Base-by-base conservation (phyloP, 1,140 invertebrate species). In the Centruroides sculpturatus region DNA sequence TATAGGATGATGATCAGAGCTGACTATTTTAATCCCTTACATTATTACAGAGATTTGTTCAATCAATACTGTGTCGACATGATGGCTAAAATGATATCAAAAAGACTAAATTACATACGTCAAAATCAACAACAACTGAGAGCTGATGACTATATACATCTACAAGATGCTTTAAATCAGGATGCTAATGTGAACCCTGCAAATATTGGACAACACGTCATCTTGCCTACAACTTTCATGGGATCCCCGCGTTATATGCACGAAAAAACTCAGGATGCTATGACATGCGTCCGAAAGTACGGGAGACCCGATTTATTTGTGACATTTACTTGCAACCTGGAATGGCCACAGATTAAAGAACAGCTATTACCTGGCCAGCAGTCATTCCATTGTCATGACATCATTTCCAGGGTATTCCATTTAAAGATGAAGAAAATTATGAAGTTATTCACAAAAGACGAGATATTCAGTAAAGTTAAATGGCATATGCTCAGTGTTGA, bases 281-380 rank as follows among this genome's bases (percentile, higher is more conserved):
- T 78, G 70, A 64, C 72, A 6, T 79, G 77, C 67, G 78, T 80
- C 7, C 66, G 74, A 6, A 60, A 68, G 35, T 75, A 70, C 69
- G 78, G 78, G 12, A 66, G 68, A 48, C 75, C 76, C n/a, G 68
- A 71, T 59, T 61, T 76, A 6, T 79, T 79, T 59, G 72, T 79
- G 35, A 79, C 76, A 34, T 73, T 79, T 41, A 80, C 77, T 10
- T 75, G 71, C 57, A 80, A 78, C 67, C 73, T 74, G 41, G 66
- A 64, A 11, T 76, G 74, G 71, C 13, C 55, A 7, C 74, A 78
- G 64, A 75, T 78, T 36, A 34, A 13, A 53, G 3, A 9, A 60
- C 11, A 47, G 53, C 11, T 51, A 63, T 23, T 54, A 9, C 67
- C 75, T 64, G 62, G 23, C 23, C 36, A 66, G 41, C 11, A 9